Evolutionary conservation across 2,113 vertebrate species (phyloP).

Genomic region (Pycnonotus jocosus): DNA sequence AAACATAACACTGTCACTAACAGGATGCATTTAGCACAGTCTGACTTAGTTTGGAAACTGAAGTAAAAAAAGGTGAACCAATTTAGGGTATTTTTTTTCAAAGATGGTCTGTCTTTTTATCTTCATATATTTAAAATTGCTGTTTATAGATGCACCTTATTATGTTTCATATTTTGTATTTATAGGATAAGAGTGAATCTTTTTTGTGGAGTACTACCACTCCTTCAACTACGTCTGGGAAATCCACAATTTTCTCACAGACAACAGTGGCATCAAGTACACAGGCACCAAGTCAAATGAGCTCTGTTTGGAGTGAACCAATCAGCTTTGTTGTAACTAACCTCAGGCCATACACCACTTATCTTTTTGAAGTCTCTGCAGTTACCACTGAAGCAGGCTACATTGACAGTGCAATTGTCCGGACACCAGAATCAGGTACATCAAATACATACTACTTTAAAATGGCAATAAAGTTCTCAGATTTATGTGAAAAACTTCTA

Average conservation of each 20-base stretch:
- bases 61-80: not conserved
- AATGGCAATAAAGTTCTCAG: not conserved
- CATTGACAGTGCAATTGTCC: slow-evolving; percentile 89
- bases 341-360: slow-evolving; percentile 88
- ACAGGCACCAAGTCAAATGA: slow-evolving; percentile 69
- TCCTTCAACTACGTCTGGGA: slow-evolving; percentile 71
- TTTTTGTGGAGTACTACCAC: slow-evolving; percentile 88
- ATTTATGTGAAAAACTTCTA: not conserved
- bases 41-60: not conserved
- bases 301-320: slow-evolving; percentile 86
- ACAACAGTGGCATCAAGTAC: slow-evolving; percentile 60
- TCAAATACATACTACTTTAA: slow-evolving; percentile 59
- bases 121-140: not conserved
- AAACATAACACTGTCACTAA: not conserved
- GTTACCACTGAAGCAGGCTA: slow-evolving; percentile 93
- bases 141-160: not conserved
- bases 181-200: slow-evolving; percentile 89
- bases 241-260: slow-evolving; percentile 67
- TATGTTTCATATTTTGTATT: not conserved
- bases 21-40: not conserved
- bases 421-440: slow-evolving; percentile 92
- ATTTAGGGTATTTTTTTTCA: not conserved
- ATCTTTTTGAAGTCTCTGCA: slow-evolving; percentile 96
- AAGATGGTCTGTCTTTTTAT: not conserved
- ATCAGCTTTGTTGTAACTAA: slow-evolving; percentile 86